Base-by-base conservation (phyloP, 2,797 vertebrate species). In the Sebastes hubbsi region DNA sequence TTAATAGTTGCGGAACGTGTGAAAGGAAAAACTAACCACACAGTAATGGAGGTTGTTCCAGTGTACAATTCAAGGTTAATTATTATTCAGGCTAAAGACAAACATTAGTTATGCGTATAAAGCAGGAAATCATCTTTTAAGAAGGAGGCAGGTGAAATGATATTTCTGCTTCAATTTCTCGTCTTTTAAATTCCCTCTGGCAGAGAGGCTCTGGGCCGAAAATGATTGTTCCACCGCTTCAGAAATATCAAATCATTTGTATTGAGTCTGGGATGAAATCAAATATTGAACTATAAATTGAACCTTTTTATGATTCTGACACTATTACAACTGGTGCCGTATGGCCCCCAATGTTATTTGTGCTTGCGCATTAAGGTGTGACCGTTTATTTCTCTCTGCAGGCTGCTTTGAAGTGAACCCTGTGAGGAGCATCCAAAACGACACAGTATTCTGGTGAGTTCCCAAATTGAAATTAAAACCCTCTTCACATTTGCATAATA, bases 401-500 rank as follows among this genome's bases (percentile, higher is more conserved):
- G 93, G 83, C 88, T 67, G 75, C 91, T 92, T 91, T 93, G 92
- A 93, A 93, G 91, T 88, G 85, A 90, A 78, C 78, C 80, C 65
- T 69, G 85, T 81, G 86, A 86, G 87, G 82, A 90, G 84, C 80
- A 82, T 86, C 89, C 85, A 70, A 59, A 90, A 80, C 78, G 59
- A 78, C 85, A 38, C 81, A 22, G 68, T 56, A 67, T 86, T 92
- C 83, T 72, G 94, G 94, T 95, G 85, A 95, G 94, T 94, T 83
- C 72, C 73, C 62, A 85, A 89, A 88, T 82, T 78, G 69, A 86
- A 86, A 92, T 87, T 83, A 91, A 90, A 88, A 88, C 72, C 77
- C 68, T 86, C 58, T 85, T 77, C 74, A 80, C 72, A 90, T 91
- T 91, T 86, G 42, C 87, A 86, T 88, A 85, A 88, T 86, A 83